Percentiles rank a stretch among this genome's conserved stretches.
Conservation (phyloP, 2,797 vertebrate genomes). For the Hyperoplus immaculatus region DNA sequence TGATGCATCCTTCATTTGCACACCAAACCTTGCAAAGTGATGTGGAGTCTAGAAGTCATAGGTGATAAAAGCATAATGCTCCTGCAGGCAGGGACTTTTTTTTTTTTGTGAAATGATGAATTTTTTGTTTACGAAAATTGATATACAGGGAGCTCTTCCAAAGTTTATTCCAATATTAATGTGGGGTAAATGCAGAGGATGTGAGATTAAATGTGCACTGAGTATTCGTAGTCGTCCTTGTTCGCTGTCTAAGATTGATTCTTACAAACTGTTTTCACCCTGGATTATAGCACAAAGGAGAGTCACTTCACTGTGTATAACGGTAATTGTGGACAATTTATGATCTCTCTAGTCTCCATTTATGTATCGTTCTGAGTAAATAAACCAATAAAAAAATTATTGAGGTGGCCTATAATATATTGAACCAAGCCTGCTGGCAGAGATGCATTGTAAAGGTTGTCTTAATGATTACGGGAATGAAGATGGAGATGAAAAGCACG, state of each 20-base stretch:
- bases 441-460: constrained; percentile 79
- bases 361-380: constrained; percentile 80
- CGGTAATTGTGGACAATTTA: constrained; percentile 79
- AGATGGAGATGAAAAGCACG: constrained; percentile 70
- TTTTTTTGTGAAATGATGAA: constrained; percentile 27
- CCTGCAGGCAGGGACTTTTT: not conserved
- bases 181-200: constrained; percentile 31
- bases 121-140: constrained; percentile 27
- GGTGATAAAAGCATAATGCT: constrained; percentile 34
- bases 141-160: constrained; percentile 24
- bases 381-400: constrained; percentile 82
- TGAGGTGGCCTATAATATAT: constrained; percentile 73
- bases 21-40: not conserved
- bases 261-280: constrained; percentile 63
- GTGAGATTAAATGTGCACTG: constrained; percentile 40
- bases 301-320: constrained; percentile 68
- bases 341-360: constrained; percentile 72
- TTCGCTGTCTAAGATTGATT: constrained; percentile 57
- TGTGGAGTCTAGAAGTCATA: constrained; percentile 9
- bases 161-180: constrained; percentile 50
- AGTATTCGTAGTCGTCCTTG: constrained; percentile 40
- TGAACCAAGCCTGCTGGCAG: constrained; percentile 74
- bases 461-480: constrained; percentile 79
- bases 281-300: constrained; percentile 69
- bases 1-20: constrained; percentile 25